phyloP scores from a whole-genome alignment of 2,113 vertebrate species.

The Lepidothrix coronata region DNA sequence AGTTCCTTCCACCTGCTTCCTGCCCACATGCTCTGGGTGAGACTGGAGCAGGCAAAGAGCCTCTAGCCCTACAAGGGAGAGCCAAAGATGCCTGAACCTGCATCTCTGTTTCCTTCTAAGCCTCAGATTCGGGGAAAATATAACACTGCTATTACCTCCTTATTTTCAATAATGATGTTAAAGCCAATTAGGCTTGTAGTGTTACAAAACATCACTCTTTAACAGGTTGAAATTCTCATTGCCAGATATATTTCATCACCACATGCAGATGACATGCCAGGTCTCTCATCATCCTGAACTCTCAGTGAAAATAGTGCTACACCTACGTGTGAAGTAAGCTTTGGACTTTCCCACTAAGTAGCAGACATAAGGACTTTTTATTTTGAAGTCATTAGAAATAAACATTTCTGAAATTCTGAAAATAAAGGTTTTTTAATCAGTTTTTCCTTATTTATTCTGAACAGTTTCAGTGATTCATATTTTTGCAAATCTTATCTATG shows the following conservation, averaged over 20 bases:
- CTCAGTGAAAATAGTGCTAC: neutral
- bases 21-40: fast-evolving
- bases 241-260: neutral
- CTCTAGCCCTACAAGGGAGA: neutral
- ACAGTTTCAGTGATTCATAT: neutral
- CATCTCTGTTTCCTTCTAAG: neutral
- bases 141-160: neutral
- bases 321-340: neutral
- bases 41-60: neutral
- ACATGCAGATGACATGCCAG: neutral
- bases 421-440: neutral
- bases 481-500: neutral
- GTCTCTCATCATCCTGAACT: neutral
- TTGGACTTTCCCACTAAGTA: neutral
- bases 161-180: neutral
- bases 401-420: neutral
- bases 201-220: neutral
- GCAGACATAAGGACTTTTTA: neutral
- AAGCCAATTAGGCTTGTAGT: neutral
- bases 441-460: neutral
- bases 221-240: neutral
- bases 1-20: neutral
- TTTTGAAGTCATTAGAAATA: neutral
- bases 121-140: neutral
- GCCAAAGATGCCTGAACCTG: neutral